Percentiles rank a stretch among this genome's conserved stretches.
These are phyloP conservation scores for Reinhardtius hippoglossoides DNA, from an alignment of 2,113 vertebrate species.

Conservation along the genomic window DNA sequence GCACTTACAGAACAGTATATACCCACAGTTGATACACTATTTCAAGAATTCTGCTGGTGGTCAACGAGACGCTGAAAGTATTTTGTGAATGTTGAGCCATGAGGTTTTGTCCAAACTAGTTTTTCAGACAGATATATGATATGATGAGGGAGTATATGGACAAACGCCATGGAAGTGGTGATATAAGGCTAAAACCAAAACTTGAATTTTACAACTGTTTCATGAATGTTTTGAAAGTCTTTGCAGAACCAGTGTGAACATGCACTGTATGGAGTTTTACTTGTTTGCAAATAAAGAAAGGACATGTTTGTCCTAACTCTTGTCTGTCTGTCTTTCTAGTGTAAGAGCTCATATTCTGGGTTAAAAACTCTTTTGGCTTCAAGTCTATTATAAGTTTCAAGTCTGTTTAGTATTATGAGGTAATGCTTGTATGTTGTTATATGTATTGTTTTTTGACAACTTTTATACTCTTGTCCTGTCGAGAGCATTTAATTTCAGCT, in stretches of 20 bases:
- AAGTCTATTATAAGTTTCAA: no score
- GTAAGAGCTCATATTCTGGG: background rate
- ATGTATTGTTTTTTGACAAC: no score
- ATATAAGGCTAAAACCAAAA: conserved; percentile 65
- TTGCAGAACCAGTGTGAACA: conserved; percentile 54
- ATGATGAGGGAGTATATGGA: background rate
- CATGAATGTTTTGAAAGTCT: conserved; percentile 62
- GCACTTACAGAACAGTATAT: conserved; percentile 11
- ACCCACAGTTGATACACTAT: conserved; percentile 11
- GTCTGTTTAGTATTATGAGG: no score
- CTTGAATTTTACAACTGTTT: conserved; percentile 74
- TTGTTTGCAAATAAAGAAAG: conserved; percentile 76
- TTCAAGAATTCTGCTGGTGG: conserved; percentile 20
- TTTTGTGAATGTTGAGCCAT: conserved; percentile 45
- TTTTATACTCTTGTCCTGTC: no score
- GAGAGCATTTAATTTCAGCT: no score
- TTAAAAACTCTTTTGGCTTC: no score
- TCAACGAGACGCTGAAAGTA: conserved; percentile 9
- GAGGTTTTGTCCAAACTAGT: conserved; percentile 31
- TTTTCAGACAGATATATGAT: conserved; percentile 18
- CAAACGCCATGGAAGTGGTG: background rate
- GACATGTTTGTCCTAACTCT: conserved; percentile 12
- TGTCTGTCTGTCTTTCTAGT: background rate
- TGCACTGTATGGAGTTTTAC: conserved; percentile 61
- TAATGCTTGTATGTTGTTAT: no score